Conservation (phyloP, 2,113 vertebrate genomes). For the Hemiprocne comata region DNA sequence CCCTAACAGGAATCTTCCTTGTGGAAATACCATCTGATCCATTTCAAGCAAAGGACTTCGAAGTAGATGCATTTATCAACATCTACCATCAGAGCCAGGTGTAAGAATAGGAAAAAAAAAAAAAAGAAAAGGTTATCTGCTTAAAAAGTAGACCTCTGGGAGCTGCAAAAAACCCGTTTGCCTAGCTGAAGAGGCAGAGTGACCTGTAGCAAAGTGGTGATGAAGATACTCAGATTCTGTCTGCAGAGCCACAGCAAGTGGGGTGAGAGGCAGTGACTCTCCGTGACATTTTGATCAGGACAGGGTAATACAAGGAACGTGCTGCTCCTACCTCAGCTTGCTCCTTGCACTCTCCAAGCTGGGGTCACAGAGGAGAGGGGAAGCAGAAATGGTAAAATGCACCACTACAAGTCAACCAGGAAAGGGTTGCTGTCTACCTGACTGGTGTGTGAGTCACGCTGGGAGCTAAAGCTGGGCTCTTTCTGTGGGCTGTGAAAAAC, state of each 20-base stretch:
- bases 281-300: rapidly evolving
- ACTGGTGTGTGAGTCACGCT: background rate
- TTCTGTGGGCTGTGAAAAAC: background rate
- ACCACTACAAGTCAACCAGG: background rate
- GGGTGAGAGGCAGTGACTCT: background rate
- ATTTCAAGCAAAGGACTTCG: background rate
- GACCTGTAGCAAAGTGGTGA: rapidly evolving
- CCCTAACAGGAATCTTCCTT: background rate
- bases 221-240: background rate
- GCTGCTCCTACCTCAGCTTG: background rate
- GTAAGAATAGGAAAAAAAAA: background rate
- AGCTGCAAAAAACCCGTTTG: background rate
- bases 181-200: background rate
- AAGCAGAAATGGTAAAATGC: background rate
- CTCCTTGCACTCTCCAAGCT: background rate
- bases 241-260: rapidly evolving
- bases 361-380: background rate
- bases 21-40: background rate
- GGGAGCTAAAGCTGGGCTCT: background rate
- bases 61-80: background rate
- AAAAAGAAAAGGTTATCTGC: background rate
- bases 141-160: background rate
- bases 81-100: background rate
- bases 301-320: background rate
- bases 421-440: background rate